These are phyloP conservation scores for Spinus olivaceus DNA, from an alignment of 2,797 vertebrate genomes.

Conservation along the genomic window DNA sequence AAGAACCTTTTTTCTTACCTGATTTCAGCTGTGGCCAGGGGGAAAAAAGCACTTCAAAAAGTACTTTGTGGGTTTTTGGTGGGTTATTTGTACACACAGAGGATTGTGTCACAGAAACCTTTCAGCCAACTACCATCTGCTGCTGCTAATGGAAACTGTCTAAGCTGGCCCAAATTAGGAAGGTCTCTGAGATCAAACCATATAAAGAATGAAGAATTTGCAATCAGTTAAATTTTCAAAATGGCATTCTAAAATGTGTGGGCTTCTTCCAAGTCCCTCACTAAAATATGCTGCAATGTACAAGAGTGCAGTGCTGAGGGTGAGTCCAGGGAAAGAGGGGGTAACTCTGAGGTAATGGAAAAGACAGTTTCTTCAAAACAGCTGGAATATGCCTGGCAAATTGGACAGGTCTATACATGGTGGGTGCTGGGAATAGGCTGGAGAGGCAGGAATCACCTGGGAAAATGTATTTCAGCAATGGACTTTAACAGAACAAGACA, in stretches of 20 bases:
- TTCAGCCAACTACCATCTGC: conserved; percentile 28
- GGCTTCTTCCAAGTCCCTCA: not conserved
- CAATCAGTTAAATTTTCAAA: not conserved
- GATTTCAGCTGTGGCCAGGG: not conserved
- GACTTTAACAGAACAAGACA: not conserved
- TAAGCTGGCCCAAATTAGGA: not conserved
- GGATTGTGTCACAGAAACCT: not conserved
- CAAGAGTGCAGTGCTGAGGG: not conserved
- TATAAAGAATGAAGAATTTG: not conserved
- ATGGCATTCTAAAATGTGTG: not conserved
- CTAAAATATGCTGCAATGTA: not conserved
- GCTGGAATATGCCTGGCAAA: not conserved
- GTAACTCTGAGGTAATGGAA: not conserved
- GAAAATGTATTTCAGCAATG: not conserved
- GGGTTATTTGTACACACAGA: conserved; percentile 11
- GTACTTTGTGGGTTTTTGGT: not conserved
- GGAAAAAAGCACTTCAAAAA: not conserved
- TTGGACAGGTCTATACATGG: not conserved
- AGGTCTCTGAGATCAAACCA: not conserved
- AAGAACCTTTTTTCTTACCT: not conserved
- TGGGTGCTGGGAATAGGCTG: not conserved
- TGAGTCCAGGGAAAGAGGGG: not conserved
- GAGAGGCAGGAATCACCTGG: not conserved
- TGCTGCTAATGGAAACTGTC: conserved; percentile 1
- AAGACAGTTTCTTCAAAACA: not conserved